These are phyloP conservation scores for Lampris megalopsis DNA, from an alignment of 2,113 vertebrate genomes.

Conservation along the genomic window DNA sequence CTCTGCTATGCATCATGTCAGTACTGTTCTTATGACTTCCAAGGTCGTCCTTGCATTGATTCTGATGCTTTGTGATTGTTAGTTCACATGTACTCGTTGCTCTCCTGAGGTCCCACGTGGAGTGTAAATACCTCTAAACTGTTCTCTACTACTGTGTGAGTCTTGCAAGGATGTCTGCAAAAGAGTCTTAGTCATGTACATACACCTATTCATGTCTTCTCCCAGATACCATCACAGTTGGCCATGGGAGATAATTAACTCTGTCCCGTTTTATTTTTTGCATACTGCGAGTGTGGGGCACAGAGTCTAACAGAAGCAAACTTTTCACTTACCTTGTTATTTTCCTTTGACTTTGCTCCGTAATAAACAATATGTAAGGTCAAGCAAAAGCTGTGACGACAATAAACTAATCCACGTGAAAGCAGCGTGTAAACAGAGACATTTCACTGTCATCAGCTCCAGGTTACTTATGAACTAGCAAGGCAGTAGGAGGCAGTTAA, in stretches of 20 bases:
- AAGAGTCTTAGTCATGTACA: neutral
- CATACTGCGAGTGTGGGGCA: neutral
- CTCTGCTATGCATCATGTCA: neutral
- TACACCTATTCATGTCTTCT: neutral
- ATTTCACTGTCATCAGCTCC: slow-evolving; percentile 12
- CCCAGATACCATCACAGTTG: neutral
- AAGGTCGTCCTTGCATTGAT: neutral
- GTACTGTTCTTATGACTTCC: neutral
- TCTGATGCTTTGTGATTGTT: neutral
- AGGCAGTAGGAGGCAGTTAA: neutral
- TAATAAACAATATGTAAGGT: neutral
- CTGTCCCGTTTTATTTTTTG: neutral
- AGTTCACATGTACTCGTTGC: neutral
- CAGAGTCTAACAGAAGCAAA: slow-evolving; percentile 6
- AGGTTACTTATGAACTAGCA: neutral
- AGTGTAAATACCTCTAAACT: slow-evolving; percentile 24
- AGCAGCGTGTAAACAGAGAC: neutral
- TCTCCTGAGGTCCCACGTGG: neutral
- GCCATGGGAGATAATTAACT: slow-evolving; percentile 1
- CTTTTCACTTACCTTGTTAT: neutral
- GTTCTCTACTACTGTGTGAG: neutral
- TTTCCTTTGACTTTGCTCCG: neutral
- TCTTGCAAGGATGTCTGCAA: neutral
- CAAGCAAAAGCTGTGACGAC: neutral
- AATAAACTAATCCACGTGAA: slow-evolving; percentile 16